phyloP scores from a whole-genome alignment of 1,140 invertebrate genomes.

The Heliconius eleuchia region DNA sequence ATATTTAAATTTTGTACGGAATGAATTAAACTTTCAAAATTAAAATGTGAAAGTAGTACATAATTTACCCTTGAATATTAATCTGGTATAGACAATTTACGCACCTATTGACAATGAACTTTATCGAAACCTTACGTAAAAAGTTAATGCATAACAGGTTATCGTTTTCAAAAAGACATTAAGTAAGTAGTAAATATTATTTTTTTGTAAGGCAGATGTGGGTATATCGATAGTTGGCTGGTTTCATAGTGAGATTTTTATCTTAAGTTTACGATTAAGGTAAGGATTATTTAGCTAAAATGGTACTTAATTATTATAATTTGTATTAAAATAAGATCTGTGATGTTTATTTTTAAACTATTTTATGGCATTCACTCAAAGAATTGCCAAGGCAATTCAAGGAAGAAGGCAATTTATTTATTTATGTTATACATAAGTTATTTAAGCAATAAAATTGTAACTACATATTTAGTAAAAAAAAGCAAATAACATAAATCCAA shows the following conservation, averaged over 20 bases:
- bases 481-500: neutral
- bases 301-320: constrained; percentile 14
- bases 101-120: constrained; percentile 23
- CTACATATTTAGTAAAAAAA: neutral
- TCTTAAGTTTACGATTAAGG: neutral
- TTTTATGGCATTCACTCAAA: constrained; percentile 13
- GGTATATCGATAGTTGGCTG: neutral
- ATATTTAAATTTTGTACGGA: no score
- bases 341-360: constrained; percentile 26
- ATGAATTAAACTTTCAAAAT: neutral
- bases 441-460: neutral
- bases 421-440: neutral
- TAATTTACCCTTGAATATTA: constrained; percentile 17
- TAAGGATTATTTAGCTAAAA: constrained; percentile 1
- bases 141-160: constrained; percentile 11
- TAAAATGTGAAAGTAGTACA: neutral
- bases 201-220: neutral
- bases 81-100: constrained; percentile 13
- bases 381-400: constrained; percentile 14
- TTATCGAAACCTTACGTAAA: constrained; percentile 21
- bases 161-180: neutral
- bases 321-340: constrained; percentile 19
- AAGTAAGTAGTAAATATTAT: neutral
- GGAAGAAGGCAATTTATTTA: neutral
- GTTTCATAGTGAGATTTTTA: constrained; percentile 14